phyloP scores from a whole-genome alignment of 2,113 vertebrate species.

The Seriola aureovittata region DNA sequence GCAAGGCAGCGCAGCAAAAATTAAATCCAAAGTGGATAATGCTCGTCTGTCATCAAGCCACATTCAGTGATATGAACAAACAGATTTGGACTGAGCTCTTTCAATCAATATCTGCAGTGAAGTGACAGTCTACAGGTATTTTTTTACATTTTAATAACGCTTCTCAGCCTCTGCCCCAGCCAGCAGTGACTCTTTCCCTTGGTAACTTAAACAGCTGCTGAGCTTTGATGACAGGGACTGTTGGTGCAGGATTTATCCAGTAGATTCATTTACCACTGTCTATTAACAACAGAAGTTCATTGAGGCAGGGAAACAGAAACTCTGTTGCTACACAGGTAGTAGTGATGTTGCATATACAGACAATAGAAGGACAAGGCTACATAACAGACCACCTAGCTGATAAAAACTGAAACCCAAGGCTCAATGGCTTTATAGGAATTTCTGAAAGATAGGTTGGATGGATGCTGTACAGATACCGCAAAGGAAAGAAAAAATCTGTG shows the following conservation, averaged over 20 bases:
- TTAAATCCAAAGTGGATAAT: conserved; percentile 46
- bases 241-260: conserved; percentile 42
- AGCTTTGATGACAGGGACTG: conserved; percentile 11
- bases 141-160: conserved; percentile 15
- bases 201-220: neutral
- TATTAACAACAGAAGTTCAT: conserved; percentile 37
- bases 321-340: conserved; percentile 64
- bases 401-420: conserved; percentile 57
- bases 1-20: conserved; percentile 52
- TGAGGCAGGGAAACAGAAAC: conserved; percentile 25
- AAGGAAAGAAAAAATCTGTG: conserved; percentile 48
- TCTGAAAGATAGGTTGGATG: conserved; percentile 66
- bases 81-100: conserved; percentile 71
- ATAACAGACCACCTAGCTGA: conserved; percentile 47
- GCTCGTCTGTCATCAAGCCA: conserved; percentile 52
- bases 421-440: conserved; percentile 57
- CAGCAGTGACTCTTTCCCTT: conserved; percentile 22
- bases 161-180: conserved; percentile 17
- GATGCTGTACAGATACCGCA: conserved; percentile 60
- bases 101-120: conserved; percentile 47
- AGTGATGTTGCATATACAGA: conserved; percentile 65
- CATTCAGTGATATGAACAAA: conserved; percentile 74
- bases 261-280: conserved; percentile 33
- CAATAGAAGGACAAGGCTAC: conserved; percentile 44
- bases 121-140: conserved; percentile 43